Base-by-base conservation (phyloP, 2,113 vertebrate genomes). In the Procavia capensis region DNA sequence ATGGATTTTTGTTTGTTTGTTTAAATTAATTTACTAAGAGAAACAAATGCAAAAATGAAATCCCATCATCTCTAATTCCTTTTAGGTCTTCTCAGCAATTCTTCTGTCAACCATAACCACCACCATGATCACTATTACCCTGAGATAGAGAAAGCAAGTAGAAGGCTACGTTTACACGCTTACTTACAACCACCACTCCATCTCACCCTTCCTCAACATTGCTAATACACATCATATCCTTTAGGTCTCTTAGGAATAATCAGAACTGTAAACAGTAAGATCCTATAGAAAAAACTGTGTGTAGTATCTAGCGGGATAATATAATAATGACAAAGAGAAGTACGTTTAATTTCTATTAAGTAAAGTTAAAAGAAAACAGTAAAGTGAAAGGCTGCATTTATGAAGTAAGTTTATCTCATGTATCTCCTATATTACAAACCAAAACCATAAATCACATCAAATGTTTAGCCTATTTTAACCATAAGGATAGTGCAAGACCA, bases 351-450 rank as follows among this genome's bases (percentile, higher is more conserved):
- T 91, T 88, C 27, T 29, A 90, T 36, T 82, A 54, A 93, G 39
- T 70, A 94, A 93, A 82, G 93, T 72, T 39, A 75, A 90, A 85
- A 92, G 27, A 24, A 89, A 90, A 85, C 39, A 14, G 16, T 68
- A 93, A 70, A 95, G 57, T 88, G 91, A 96, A 96, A 80, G 45
- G 25, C 1, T 93, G 6, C 11, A 86, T 87, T 87, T 96, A 95
- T 59, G 4, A 24, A 86, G 43, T 34, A 20, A 86, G n/a, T 45
- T 96, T 78, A 83, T 31, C 68, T 70, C 36, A 74, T 13, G 75
- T 96, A 88, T 31, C 88, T 85, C 31, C 29, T 9, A 79, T 70
- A 93, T 11, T 83, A 9, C 54, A 72, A 95, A 86, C 29, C 47
- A 91, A 93, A 94, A 82, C 75, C 47, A 91, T 63, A 75, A 80